A percentile compares a stretch with the other conserved stretches of the same genome.
Conservation (phyloP, 1,140 invertebrate genomes). For the Diabrotica virgifera region DNA sequence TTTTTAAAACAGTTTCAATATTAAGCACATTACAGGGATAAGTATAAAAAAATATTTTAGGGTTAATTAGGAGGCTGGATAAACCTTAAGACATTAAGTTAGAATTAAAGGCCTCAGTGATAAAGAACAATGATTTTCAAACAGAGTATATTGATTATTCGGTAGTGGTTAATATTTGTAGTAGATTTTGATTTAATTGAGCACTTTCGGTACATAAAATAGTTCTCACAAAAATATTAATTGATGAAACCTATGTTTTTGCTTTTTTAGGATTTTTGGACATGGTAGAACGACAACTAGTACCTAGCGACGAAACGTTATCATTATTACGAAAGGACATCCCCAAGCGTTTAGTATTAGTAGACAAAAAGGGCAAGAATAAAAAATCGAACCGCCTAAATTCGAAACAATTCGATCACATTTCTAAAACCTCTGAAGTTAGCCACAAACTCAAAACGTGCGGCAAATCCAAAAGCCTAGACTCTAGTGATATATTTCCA, state of each 20-base stretch:
- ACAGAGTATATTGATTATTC: too few relatives aligned
- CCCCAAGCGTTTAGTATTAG: constrained; percentile 70
- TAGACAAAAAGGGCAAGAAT: constrained; percentile 61
- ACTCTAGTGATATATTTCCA: constrained; percentile 71
- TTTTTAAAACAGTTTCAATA: too few relatives aligned
- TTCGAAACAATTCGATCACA: constrained; percentile 34
- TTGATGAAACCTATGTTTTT: neutral
- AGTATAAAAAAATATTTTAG: too few relatives aligned
- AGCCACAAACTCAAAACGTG: constrained; percentile 67
- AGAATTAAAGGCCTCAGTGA: too few relatives aligned
- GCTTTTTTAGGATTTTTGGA: constrained; percentile 63
- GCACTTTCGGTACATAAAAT: too few relatives aligned
- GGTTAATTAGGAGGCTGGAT: too few relatives aligned
- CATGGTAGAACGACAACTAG: constrained; percentile 68
- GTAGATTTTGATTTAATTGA: too few relatives aligned
- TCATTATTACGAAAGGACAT: constrained; percentile 67
- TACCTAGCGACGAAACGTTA: constrained; percentile 69
- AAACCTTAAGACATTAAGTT: too few relatives aligned
- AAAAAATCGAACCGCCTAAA: constrained; percentile 47
- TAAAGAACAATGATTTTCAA: too few relatives aligned
- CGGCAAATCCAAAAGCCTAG: constrained; percentile 78
- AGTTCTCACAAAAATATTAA: neutral
- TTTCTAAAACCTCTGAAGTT: constrained; percentile 33
- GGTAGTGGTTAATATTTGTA: too few relatives aligned
- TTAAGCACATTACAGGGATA: too few relatives aligned